Evolutionary conservation across 2,113 vertebrate species (phyloP), one percentile per base, ranked within the genome.

Genomic region (Pagrus major): DNA sequence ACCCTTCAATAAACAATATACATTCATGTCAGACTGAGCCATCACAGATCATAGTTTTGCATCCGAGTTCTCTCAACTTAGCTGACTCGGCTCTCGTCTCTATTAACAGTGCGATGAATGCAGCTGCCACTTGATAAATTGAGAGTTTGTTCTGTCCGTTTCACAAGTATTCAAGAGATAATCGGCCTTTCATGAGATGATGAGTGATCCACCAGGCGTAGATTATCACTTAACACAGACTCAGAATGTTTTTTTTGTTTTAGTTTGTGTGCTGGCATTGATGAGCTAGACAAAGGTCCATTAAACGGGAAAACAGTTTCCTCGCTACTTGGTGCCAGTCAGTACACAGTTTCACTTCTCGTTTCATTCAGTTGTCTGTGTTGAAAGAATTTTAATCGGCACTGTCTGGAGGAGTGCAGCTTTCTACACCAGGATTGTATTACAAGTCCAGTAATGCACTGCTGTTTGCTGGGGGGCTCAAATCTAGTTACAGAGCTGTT

Each of bases 41-140:
- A 6, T 35, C 35, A 51, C n/a, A 37, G 37, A 15, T 42, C 46
- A 33, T 2, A 18, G 56, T 55, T 69, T 55, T 23, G 21, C 39
- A 7, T 46, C 25, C 42, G n/a, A 54, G 52, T 69, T 75, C 9
- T 27, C 16, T 60, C 23, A 21, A 27, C 56, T 52, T 54, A 65
- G 29, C 39, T 75, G 61, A 41, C 49, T 83, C 21, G 49, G 55
- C 18, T 49, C 49, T 71, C 37, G 25, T 79, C 37, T 71, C 46
- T 79, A 11, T 71, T 55, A 65, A 58, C 58, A 68, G 52, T 56
- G 16, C 75, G 58, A 60, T 75, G 39, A 47, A 78, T 59, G 76
- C 90, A 91, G 88, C 88, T 91, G 91, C 33, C 81, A 4, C 67
- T 63, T 25, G 47, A 71, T 85, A 58, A 86, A 89, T 47, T 71